Evolutionary conservation across 2,888 invertebrate species (phyloP).

Genomic region (Perdita meconis): DNA sequence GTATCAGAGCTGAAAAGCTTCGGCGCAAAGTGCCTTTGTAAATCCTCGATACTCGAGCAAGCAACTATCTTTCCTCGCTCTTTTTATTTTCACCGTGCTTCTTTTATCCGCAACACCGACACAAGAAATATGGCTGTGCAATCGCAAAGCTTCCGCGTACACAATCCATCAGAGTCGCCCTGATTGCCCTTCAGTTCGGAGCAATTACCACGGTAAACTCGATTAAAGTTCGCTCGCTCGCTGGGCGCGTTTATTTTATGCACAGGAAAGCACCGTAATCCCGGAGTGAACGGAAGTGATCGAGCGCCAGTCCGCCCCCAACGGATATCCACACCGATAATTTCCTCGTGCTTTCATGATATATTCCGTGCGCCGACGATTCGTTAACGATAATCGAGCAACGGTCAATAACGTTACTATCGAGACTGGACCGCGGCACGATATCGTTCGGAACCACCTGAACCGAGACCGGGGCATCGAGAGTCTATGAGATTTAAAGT

Average conservation of each 20-base stretch:
- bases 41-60: background rate
- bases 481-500: conserved; percentile 4
- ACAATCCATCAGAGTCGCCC: conserved; percentile 1
- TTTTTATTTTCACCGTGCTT: background rate
- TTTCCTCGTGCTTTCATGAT: conserved; percentile 32
- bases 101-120: background rate
- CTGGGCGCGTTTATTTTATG: conserved; percentile 41
- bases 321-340: conserved; percentile 44
- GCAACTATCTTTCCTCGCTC: background rate
- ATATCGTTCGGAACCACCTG: conserved; percentile 1
- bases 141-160: background rate
- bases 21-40: too few relatives aligned
- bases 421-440: conserved; percentile 17
- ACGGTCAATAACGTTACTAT: conserved; percentile 36
- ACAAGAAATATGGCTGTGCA: background rate
- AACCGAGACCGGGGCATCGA: conserved; percentile 6
- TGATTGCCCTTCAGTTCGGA: conserved; percentile 13
- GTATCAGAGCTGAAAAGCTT: too few relatives aligned
- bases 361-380: conserved; percentile 3
- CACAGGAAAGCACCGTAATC: conserved; percentile 28
- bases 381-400: conserved; percentile 18
- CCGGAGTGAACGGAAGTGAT: conserved; percentile 44
- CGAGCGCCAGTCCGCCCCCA: conserved; percentile 28
- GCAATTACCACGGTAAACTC: conserved; percentile 48
- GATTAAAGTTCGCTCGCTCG: conserved; percentile 30